Evolutionary conservation across 2,797 vertebrate genomes (phyloP), one percentile per base, ranked within the genome.

Genomic region (Labroides dimidiatus): DNA sequence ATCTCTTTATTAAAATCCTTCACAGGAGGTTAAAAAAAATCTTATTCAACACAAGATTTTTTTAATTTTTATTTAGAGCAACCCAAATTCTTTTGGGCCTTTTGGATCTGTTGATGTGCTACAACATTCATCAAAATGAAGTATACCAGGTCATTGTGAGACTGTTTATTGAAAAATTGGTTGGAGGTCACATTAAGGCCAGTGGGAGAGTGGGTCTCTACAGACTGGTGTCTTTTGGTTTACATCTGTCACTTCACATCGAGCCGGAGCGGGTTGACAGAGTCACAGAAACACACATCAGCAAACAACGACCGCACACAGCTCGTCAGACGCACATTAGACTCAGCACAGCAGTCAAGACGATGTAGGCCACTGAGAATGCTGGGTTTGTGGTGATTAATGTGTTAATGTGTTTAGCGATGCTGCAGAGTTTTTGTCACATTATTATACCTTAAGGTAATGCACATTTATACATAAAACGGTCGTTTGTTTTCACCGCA

Each of bases 191-290:
- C 57, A 66, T 71, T 62, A 45, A 68, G 87, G 82, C 79, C 87
- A 84, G 73, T 80, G 50, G 84, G 78, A 85, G 88, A 82, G 37
- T 74, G 61, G 86, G 87, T 85, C 80, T 82, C 47, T 59, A 49
- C 66, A 57, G 75, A 68, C 69, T 37, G 52, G 44, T 61, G 72
- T 87, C 75, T 84, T 90, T 88, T 90, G 85, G 87, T 89, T 65
- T 84, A 89, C 72, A 89, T 89, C 84, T 90, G 90, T 91, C 87
- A 90, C 80, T 79, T 85, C 83, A 64, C 55, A 79, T 89, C 27
- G 66, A 81, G 74, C 58, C 75, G 58, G 50, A 30, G 55, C 1
- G 64, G 52, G n/a, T 15, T 84, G 84, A 90, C 73, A 62, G 70
- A 84, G 87, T 77, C 75, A 56, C 70, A 75, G 77, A 66, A 84